Evolutionary conservation across 2,113 vertebrate genomes (phyloP), one percentile per base, ranked within the genome.

Genomic region (Melanerpes aurifrons): DNA sequence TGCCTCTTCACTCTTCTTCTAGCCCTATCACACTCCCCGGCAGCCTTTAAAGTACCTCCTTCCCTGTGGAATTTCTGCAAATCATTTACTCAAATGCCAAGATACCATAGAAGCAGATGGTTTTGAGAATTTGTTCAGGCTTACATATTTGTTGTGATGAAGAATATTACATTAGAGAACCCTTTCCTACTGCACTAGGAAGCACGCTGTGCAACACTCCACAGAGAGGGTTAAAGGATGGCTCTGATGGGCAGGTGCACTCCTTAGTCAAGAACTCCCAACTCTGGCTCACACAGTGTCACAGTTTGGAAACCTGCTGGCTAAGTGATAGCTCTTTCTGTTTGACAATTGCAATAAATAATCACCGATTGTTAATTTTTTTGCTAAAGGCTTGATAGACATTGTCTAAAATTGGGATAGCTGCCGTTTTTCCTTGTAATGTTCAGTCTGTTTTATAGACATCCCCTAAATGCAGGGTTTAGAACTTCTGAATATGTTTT

Each of bases 41-140:
- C 81, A 92, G 95, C 93, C 91, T 93, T 87, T 94, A 95, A 92
- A 96, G 92, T 83, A 76, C 87, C 95, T 96, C 92, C 86, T 97
- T 97, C 95, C 92, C 93, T 85, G 56, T 91, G 93, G 96, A 96
- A 97, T 97, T 96, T 96, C 93, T 95, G 95, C 79, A 96, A 95
- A 95, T 92, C 79, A 77, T 93, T 96, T 90, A 93, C 94, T 95
- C 85, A 88, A 92, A 97, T 92, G 93, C 97, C 95, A 83, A 94
- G 96, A 90, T 78, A 75, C 82, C 81, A 73, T 10, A 54, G 91
- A 90, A 97, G 95, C 96, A 96, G 91, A 97, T 96, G 95, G 92
- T 92, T 79, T 83, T 82, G 91, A 92, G 94, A 71, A 93, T 93
- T 78, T 81, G 67, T 73, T 91, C 59, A 78, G 93, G 72, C 83